Conservation (phyloP, 2,888 invertebrate genomes). For the Acleris cristana region DNA sequence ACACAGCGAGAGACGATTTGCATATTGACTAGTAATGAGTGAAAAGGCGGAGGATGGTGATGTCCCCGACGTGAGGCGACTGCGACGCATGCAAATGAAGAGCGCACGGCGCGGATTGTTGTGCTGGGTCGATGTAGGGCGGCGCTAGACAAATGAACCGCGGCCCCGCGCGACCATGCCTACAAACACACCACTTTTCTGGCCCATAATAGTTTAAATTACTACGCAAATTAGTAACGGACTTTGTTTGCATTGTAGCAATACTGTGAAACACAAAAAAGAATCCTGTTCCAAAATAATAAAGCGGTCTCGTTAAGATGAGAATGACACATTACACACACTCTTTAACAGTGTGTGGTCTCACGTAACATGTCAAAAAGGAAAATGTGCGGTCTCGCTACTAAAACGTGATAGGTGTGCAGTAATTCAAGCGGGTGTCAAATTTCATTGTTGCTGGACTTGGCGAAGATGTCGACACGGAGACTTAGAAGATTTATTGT, state of each 20-base stretch:
- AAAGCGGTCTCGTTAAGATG: slow-evolving; percentile 1
- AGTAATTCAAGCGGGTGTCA: slow-evolving; percentile 69
- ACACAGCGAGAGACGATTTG: slow-evolving; percentile 25
- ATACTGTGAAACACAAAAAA: slow-evolving; percentile 13
- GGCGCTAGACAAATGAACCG: slow-evolving; percentile 39
- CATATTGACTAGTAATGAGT: slow-evolving; percentile 67
- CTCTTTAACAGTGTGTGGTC: slow-evolving; percentile 59
- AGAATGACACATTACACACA: slow-evolving; percentile 12
- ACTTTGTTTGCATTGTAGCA: slow-evolving; percentile 14
- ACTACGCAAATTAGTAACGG: slow-evolving; percentile 22
- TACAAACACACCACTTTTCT: slow-evolving; percentile 13
- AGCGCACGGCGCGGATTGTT: slow-evolving; percentile 49
- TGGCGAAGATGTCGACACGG: slow-evolving; percentile 64
- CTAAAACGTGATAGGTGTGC: slow-evolving; percentile 65
- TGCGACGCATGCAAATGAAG: slow-evolving; percentile 67
- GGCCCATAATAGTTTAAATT: slow-evolving; percentile 14
- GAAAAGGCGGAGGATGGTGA: slow-evolving; percentile 65
- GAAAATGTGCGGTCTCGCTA: slow-evolving; percentile 54
- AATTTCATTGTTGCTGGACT: slow-evolving; percentile 65
- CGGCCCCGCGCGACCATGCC: slow-evolving; percentile 15
- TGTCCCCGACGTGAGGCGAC: slow-evolving; percentile 56
- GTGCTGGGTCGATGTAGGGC: slow-evolving; percentile 44
- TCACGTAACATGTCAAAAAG: slow-evolving; percentile 54
- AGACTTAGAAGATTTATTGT: slow-evolving; percentile 68
- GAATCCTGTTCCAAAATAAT: slow-evolving; percentile 4